Percentiles rank a stretch among this genome's conserved stretches.
phyloP scores from a whole-genome alignment of 2,888 invertebrate genomes.

The Cantharis lateralis region DNA sequence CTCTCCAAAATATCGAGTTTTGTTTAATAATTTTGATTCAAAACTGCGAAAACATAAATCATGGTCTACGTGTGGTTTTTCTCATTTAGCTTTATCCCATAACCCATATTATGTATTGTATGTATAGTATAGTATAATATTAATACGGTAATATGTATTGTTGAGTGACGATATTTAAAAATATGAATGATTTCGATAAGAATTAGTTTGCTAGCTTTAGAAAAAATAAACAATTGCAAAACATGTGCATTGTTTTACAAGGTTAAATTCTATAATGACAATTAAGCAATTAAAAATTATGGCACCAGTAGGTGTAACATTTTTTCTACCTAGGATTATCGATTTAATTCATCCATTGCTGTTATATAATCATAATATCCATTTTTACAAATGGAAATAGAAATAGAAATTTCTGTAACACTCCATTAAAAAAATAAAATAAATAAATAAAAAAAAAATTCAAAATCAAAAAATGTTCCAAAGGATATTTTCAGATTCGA shows the following conservation, averaged over 20 bases:
- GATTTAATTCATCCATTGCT: not conserved
- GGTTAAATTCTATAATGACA: not conserved
- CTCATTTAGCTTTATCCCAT: not conserved
- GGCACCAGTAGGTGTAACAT: not conserved
- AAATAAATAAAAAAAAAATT: too few species aligned
- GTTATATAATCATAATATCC: too few species aligned
- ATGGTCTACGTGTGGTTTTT: not conserved
- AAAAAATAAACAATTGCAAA: not conserved
- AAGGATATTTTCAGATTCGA: too few species aligned
- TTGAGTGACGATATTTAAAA: not conserved
- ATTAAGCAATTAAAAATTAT: not conserved
- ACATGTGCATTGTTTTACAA: not conserved
- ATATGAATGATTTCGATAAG: not conserved
- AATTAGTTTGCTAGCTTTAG: not conserved
- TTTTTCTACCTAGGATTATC: not conserved
- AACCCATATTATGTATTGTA: too few species aligned
- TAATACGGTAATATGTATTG: too few species aligned
- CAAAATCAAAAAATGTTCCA: too few species aligned
- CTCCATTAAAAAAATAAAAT: too few species aligned
- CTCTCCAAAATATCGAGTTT: not conserved
- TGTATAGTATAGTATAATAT: too few species aligned
- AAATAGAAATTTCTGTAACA: too few species aligned
- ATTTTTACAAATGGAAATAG: too few species aligned
- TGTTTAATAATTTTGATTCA: not conserved
- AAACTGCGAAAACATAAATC: not conserved